A percentile compares a stretch with the other conserved stretches of the same genome.
Conservation (phyloP, 2,113 vertebrate species). For the Turdus rufiventris region DNA sequence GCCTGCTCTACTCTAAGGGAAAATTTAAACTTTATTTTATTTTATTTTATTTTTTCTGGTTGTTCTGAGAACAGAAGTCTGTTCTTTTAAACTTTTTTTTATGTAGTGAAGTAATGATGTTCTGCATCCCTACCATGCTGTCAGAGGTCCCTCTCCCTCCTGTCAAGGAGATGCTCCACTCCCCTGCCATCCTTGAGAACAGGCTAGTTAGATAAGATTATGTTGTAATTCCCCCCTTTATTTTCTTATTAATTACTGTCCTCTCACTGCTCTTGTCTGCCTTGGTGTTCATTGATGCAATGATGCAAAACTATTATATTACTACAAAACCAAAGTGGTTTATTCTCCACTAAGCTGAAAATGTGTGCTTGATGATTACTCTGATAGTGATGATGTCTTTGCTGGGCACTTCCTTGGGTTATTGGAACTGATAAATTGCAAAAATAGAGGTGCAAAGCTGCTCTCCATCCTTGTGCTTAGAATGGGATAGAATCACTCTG, state of each 20-base stretch:
- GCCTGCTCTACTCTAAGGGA: background rate
- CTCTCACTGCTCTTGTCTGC: background rate
- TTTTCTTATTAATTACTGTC: background rate
- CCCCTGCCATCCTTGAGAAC: background rate
- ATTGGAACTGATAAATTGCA: background rate
- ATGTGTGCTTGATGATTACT: background rate
- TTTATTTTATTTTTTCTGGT: background rate
- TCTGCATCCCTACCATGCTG: accelerated
- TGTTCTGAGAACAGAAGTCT: background rate
- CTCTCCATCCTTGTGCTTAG: background rate
- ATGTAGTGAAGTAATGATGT: background rate
- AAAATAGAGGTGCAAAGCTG: background rate
- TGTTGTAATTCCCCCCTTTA: background rate
- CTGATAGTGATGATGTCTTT: background rate
- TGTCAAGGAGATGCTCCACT: background rate
- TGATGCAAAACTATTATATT: background rate
- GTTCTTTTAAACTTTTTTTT: background rate
- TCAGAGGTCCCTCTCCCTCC: background rate
- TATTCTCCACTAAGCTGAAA: background rate
- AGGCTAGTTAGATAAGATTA: background rate
- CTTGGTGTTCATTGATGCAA: background rate
- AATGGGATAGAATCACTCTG: background rate
- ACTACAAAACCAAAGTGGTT: background rate
- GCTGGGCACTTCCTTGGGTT: background rate
- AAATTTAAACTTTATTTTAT: background rate